Percentiles rank a stretch among this genome's conserved stretches.
These are phyloP conservation scores for Drosophila sordidula DNA, from an alignment of 2,888 invertebrate genomes.

Conservation along the genomic window DNA sequence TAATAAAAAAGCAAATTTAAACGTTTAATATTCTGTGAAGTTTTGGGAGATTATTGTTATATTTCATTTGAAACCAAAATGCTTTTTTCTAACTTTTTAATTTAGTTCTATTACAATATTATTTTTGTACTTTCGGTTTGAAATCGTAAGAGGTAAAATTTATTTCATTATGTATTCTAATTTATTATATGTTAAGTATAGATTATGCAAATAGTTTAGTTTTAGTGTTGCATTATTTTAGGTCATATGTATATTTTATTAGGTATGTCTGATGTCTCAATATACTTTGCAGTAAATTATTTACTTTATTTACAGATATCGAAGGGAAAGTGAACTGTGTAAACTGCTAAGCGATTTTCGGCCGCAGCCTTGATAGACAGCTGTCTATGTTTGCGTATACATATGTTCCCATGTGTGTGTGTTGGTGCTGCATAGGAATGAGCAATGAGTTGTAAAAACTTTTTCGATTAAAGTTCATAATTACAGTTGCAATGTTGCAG, in stretches of 20 bases:
- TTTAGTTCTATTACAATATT: too few relatives aligned
- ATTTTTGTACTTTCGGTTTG: too few relatives aligned
- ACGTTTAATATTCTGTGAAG: too few relatives aligned
- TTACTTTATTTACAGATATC: slow-evolving; percentile 25
- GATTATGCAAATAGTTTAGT: too few relatives aligned
- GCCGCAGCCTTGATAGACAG: slow-evolving; percentile 58
- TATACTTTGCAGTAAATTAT: slow-evolving; percentile 8
- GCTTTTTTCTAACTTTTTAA: too few relatives aligned
- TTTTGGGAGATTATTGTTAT: too few relatives aligned
- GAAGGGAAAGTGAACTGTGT: slow-evolving; percentile 1
- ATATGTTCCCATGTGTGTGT: neutral
- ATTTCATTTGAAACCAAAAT: too few relatives aligned
- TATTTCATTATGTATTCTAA: too few relatives aligned
- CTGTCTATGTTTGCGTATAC: slow-evolving; percentile 39
- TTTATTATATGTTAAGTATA: too few relatives aligned
- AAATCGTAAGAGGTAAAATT: too few relatives aligned
- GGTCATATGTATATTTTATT: too few relatives aligned
- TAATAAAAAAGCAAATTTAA: neutral
- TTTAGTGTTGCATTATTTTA: too few relatives aligned
- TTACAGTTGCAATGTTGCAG: slow-evolving; percentile 67
- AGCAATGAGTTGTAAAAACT: slow-evolving; percentile 76
- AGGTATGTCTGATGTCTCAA: neutral
- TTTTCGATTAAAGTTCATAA: slow-evolving; percentile 81
- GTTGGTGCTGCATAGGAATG: slow-evolving; percentile 48
- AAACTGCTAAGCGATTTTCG: slow-evolving; percentile 40